phyloP scores from a whole-genome alignment of 2,797 vertebrate species.

The Scomberomorus guttatus region DNA sequence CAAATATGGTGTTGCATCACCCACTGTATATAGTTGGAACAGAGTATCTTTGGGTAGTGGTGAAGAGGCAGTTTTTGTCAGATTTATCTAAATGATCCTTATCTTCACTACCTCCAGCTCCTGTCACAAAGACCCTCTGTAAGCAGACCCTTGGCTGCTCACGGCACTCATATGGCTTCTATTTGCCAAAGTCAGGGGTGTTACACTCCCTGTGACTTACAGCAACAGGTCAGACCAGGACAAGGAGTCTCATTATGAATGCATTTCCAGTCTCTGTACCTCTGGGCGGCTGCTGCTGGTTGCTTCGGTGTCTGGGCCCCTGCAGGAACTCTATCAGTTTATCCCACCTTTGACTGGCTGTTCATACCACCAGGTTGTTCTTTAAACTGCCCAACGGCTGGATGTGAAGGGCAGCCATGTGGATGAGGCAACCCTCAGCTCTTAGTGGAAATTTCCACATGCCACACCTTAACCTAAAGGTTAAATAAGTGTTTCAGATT shows the following conservation, averaged over 20 bases:
- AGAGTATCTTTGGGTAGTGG: neutral
- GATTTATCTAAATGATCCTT: slow-evolving; percentile 12
- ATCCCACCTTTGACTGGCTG: slow-evolving; percentile 5
- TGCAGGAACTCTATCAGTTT: slow-evolving; percentile 24
- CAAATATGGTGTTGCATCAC: slow-evolving; percentile 3
- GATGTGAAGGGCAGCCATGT: neutral
- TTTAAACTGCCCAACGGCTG: slow-evolving; percentile 14
- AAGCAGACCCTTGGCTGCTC: slow-evolving; percentile 35
- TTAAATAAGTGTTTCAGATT: neutral
- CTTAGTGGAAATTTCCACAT: slow-evolving; percentile 3
- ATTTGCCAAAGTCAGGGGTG: slow-evolving; percentile 61
- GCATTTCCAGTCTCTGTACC: slow-evolving; percentile 33
- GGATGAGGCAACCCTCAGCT: neutral
- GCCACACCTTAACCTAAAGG: too few relatives aligned
- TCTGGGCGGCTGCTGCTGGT: slow-evolving; percentile 9
- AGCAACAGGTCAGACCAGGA: slow-evolving; percentile 67
- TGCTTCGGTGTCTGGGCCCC: slow-evolving; percentile 5
- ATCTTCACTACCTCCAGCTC: slow-evolving; percentile 19
- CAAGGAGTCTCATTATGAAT: slow-evolving; percentile 75
- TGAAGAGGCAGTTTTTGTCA: slow-evolving; percentile 12
- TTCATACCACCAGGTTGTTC: neutral
- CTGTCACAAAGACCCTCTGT: slow-evolving; percentile 76
- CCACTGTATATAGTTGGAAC: neutral
- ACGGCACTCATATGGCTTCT: slow-evolving; percentile 70
- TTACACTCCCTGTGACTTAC: slow-evolving; percentile 45